A percentile compares a stretch with the other conserved stretches of the same genome.
These are phyloP conservation scores for Chinchilla lanigera DNA, from an alignment of 2,113 vertebrate genomes.

Conservation along the genomic window DNA sequence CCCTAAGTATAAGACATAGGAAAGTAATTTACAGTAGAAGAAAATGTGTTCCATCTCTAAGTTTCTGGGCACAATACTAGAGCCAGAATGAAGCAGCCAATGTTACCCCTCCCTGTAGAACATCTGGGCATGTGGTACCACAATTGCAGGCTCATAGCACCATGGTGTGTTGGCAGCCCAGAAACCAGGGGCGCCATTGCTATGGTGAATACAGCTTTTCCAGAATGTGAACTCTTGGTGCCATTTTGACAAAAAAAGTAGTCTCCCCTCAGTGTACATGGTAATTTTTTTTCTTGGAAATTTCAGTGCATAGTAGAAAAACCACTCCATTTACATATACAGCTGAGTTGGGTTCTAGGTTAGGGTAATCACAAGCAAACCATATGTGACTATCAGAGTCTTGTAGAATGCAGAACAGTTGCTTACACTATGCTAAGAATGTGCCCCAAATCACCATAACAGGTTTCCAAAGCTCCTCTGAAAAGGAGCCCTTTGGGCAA, in stretches of 20 bases:
- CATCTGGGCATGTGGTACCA: accelerated
- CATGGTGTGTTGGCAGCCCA: accelerated
- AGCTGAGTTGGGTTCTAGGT: background rate
- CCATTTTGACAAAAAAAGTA: background rate
- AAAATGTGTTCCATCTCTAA: background rate
- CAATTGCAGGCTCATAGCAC: accelerated
- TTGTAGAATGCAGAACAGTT: background rate
- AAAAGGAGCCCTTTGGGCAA: background rate
- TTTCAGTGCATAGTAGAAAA: background rate
- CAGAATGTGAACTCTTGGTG: background rate
- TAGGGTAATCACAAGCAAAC: background rate
- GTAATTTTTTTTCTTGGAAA: background rate
- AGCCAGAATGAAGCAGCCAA: accelerated
- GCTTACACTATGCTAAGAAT: background rate
- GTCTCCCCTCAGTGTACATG: accelerated
- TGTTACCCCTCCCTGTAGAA: background rate
- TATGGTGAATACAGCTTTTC: background rate
- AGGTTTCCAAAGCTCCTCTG: background rate
- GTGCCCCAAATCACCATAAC: background rate
- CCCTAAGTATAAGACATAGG: background rate
- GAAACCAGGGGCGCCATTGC: background rate
- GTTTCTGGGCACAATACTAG: background rate
- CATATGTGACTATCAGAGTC: background rate
- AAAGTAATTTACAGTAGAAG: background rate
- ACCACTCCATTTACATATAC: background rate